Conservation (phyloP, 2,888 invertebrate genomes). For the Phalera bucephala region DNA sequence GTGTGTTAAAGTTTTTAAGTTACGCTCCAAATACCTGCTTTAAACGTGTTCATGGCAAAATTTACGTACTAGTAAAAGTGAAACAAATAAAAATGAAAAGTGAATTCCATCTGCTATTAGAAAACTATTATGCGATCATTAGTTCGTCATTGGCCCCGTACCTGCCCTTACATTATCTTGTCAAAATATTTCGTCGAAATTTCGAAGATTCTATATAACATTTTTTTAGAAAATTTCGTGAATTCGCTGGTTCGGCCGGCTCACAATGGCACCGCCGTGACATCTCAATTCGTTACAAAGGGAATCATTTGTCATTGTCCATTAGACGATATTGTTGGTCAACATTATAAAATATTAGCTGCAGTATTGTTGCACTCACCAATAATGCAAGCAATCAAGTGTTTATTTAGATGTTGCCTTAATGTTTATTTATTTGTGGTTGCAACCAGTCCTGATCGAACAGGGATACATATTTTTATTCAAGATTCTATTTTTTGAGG, state of each 20-base stretch:
- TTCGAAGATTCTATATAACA: conserved; percentile 16
- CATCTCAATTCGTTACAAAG: conserved; percentile 74
- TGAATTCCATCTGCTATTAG: conserved; percentile 26
- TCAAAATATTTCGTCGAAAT: conserved; percentile 78
- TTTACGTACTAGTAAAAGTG: conserved; percentile 9
- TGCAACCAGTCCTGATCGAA: too few species aligned
- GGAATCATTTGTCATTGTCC: conserved; percentile 80
- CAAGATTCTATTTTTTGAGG: too few species aligned
- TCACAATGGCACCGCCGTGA: conserved; percentile 62
- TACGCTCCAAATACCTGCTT: too few species aligned
- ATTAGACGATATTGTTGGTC: conserved; percentile 75
- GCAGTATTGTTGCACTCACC: conserved; percentile 26
- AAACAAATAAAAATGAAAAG: conserved; percentile 3
- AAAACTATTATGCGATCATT: conserved; percentile 69
- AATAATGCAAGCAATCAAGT: conserved; percentile 11
- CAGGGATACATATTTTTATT: too few species aligned
- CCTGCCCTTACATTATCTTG: conserved; percentile 77
- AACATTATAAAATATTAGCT: conserved; percentile 61
- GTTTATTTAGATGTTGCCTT: conserved; percentile 12
- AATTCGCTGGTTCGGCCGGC: conserved; percentile 69
- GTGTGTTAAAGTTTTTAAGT: too few species aligned
- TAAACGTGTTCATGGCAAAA: too few species aligned
- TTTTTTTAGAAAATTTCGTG: conserved; percentile 61
- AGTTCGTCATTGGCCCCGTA: conserved; percentile 54
- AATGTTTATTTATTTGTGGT: too few species aligned